These are phyloP conservation scores for Himalopsyche japonica DNA, from an alignment of 2,888 invertebrate species.

Conservation along the genomic window DNA sequence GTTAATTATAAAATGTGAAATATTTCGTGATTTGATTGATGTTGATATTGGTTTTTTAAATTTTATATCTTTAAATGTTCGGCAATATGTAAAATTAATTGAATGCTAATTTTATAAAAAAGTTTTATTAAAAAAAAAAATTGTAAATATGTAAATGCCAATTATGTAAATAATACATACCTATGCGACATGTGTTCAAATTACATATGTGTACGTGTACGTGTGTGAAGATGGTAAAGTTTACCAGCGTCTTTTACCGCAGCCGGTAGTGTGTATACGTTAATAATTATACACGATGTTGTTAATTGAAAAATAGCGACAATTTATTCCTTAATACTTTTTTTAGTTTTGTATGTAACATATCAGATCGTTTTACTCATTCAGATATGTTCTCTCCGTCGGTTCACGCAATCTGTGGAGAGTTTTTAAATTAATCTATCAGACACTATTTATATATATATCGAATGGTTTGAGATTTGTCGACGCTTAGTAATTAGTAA, in stretches of 20 bases:
- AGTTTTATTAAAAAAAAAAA: conserved; percentile 11
- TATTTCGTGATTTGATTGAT: neutral
- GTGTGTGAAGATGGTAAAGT: conserved; percentile 7
- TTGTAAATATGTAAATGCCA: conserved; percentile 39
- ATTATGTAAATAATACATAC: conserved; percentile 32
- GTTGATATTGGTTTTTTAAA: neutral
- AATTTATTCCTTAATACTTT: neutral
- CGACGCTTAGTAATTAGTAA: neutral
- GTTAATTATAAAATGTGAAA: neutral
- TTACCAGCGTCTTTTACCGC: neutral
- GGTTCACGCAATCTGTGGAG: neutral
- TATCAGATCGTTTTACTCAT: neutral
- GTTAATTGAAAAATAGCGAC: neutral
- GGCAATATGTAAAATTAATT: conserved; percentile 17
- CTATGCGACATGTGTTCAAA: conserved; percentile 31
- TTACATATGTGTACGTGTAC: conserved; percentile 12
- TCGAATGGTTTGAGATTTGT: neutral
- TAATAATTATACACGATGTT: neutral
- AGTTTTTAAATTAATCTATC: neutral
- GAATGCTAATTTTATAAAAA: conserved; percentile 24
- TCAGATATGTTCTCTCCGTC: neutral
- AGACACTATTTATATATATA: neutral
- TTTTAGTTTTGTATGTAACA: neutral
- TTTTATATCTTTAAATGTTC: conserved; percentile 2
- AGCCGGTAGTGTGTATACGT: neutral